Base-by-base conservation (phyloP, 2,797 vertebrate genomes). In the Anabas testudineus region DNA sequence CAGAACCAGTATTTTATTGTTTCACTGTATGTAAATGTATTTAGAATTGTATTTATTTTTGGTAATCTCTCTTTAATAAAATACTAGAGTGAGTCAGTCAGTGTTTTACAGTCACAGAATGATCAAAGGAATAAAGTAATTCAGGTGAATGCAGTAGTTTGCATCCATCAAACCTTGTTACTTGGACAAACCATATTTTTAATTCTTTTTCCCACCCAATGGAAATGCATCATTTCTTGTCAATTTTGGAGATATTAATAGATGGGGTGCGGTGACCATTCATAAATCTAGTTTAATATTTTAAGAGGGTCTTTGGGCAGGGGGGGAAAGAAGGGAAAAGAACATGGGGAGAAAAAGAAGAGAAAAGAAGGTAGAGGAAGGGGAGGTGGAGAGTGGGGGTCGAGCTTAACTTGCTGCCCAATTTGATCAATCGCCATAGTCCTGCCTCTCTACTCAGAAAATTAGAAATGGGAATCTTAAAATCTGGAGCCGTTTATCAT, bases 241-340 rank as follows among this genome's bases (percentile, higher is more conserved):
- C 93, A 92, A 91, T 90, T 91, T 87, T 66, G 69, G 75, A 82
- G 92, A 88, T 93, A 94, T 91, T 92, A 93, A 94, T 93, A 93
- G 91, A 90, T 91, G 85, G 82, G 79, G 81, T 80, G 78, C 67
- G 69, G 83, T 93, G 92, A 90, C 92, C 91, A 88, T 91, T 92
- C 92, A 94, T 95, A 93, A 93, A 93, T 94, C 92, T 88, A 81
- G 79, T 90, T 94, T 91, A 94, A 94, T 94, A 94, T 94, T 94
- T 94, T 91, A 94, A 90, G 84, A 94, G 88, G 89, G 84, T 93
- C 90, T 93, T 92, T 91, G 88, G 82, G 90, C 83, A 80, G 85
- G 54, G 2, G 39, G 83, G 75, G 82, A 70, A 72, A 67, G 58
- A 43, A 76, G 61, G 62, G 52, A 42, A 73, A 71, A 65, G 63